Base-by-base conservation (phyloP, 2,888 invertebrate genomes). In the Malacosoma neustria region DNA sequence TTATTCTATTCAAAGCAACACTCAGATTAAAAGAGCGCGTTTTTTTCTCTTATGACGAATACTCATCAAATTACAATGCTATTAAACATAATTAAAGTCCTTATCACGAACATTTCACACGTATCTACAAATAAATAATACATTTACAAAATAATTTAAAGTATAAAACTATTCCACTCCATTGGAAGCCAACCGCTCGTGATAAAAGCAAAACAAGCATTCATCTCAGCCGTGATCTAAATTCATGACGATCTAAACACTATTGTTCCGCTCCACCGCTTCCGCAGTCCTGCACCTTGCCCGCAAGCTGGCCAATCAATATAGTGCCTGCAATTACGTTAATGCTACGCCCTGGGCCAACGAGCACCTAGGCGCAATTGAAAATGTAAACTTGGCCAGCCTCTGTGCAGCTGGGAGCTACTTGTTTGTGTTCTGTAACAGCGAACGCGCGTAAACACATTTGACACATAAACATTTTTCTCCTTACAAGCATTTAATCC, bases 301-400 rank as follows among this genome's bases (percentile, higher is more conserved):
- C 61, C 54, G 65, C 65, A 50, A 64, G 68, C 63, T 53, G 53
- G 64, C 72, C 80, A 84, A 82, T 84, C 82, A 82, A 82, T 81
- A 74, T 64, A 72, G 68, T 59, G 61, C 57, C 63, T 70, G 77
- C 82, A 81, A 84, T 84, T 84, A 84, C 82, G 82, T 65, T 81
- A 84, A 84, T 84, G 77, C 65, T 69, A 52, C 61, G 71, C 76
- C 74, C 66, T 61, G 61, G 68, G 72, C 70, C 61, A 66, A 56
- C 54, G 49, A 60, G 57, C 50, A 54, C 52, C 57, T 61, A 57
- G 69, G 62, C 62, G 62, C 72, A 72, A 71, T 74, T 74, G 76
- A 68, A 73, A 75, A 75, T 72, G 72, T 72, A 73, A 72, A 71
- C 55, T 54, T 45, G 41, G 44, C 49, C 50, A 61, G 60, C 63